Evolutionary conservation across 2,113 vertebrate genomes (phyloP), one percentile per base, ranked within the genome.

Genomic region (Passer montanus): DNA sequence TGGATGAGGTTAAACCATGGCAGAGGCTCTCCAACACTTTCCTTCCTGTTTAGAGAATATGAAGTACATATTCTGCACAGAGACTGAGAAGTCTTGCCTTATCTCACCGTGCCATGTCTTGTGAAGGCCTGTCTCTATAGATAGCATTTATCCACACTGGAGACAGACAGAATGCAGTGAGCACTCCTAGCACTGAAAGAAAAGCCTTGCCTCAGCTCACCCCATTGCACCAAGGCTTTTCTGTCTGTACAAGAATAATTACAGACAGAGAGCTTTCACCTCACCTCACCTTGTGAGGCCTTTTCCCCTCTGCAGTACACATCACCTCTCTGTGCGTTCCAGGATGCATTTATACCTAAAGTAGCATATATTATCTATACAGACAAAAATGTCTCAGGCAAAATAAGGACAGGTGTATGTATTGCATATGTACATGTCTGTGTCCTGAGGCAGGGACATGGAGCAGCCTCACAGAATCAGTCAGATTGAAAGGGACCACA

Each of bases 341-440:
- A n/a, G 11, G 13, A 15, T 12, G 47, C 11, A 2, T 23, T 15
- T 10, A 33, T 35, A 52, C 16, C 31, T n/a, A 41, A 58, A 28
- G 10, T 2, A 53, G 23, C 7, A 13, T 3, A 0, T 10, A 9
- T n/a, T 46, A n/a, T 3, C 30, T 22, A 10, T 2, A 33, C 14
- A 27, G 46, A 24, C 37, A 66, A 55, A 62, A 86, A 89, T 30
- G 14, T 74, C 64, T 30, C 50, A 12, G 33, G 17, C 17, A 74
- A 43, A 66, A 56, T 0, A 2, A 47, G 3, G 50, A 50, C 10
- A 43, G 14, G 5, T 11, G 3, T 10, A 3, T 3, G 11, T 4
- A 13, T 1, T 27, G 28, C 5, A 35, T 11, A 19, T 3, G 23
- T 39, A 10, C 7, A 11, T 1, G 18, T 11, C 39, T 27, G 23